Base-by-base conservation (phyloP, 2,797 vertebrate genomes). In the Dallia pectoralis region DNA sequence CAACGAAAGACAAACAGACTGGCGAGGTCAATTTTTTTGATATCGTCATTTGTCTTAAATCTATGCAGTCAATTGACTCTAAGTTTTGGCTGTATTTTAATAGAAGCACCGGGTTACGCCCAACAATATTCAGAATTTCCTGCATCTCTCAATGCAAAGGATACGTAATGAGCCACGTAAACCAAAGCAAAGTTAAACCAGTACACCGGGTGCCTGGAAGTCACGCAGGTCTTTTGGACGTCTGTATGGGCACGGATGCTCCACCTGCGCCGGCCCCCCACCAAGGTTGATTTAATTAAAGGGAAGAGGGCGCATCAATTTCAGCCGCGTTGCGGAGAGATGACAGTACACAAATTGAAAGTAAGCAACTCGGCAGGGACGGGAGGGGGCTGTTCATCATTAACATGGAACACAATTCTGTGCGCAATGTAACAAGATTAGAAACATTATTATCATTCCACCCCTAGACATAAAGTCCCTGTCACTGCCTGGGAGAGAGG, bases 261-360 rank as follows among this genome's bases (percentile, higher is more conserved):
- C 78, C 78, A 84, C 89, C 88, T 87, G 82, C 86, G 48, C 70
- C 44, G 74, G 80, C 84, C 87, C 88, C 75, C 88, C 77, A 89
- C 90, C 85, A 82, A 78, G 90, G 91, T 92, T 91, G 85, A 92
- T 92, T 93, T 93, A 93, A 94, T 94, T 93, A 93, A 93, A 92
- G 78, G 81, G 77, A 90, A 89, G 89, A 82, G 83, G 86, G 84
- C 79, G 86, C 91, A 93, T 93, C 89, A 93, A 92, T 93, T 93
- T 89, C 79, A 83, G 72, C 70, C 27, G 77, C 73, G 74, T 88
- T 80, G 88, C 74, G 75, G 84, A 77, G 88, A 91, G 91, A 93
- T 94, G 93, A 93, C 91, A 93, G 91, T 90, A 93, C 90, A 93
- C 92, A 94, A 93, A 93, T 92, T 92, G 92, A 93, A 93, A 93